Evolutionary conservation across 2,113 vertebrate species (phyloP), one percentile per base, ranked within the genome.

Genomic region (Neogale vison): DNA sequence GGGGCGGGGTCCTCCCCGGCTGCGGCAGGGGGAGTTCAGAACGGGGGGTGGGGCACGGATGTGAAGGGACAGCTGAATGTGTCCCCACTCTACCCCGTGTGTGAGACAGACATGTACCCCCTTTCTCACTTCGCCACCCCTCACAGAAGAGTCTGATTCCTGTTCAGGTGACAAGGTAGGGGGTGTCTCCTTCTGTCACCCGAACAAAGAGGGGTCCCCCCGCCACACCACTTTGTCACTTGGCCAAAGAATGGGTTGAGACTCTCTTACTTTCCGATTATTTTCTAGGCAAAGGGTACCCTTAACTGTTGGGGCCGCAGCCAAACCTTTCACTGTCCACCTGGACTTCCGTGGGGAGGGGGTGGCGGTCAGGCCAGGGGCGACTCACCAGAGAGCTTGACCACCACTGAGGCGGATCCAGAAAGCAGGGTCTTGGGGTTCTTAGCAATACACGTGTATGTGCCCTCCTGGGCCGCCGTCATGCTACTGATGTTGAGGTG

Each of bases 381-480:
- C 0, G 0, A 97, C 98, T 98, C 96, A 98, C 98, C 98, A 0
- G 97, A 76, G 47, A 98, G 97, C 89, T 95, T 98, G 88, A 98
- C 96, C 81, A 98, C 97, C 90, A 98, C 98, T 0, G 97, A 98
- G 92, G 98, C 98, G 0, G 98, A 98, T 8, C 97, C 98, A 0
- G 98, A 98, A 6, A 98, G 95, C 96, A 98, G 93, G 36, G 98
- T 98, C 95, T 96, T 98, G 92, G 97, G 11, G 85, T 98, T 98
- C 94, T 98, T 98, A 1, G 69, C 97, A 3, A 98, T 97, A 2
- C 98, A 98, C 0, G 98, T 98, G 94, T 98, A 98, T 0, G 98
- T 97, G 71, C 98, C 98, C 95, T 98, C 97, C 13, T 97, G 97
- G 85, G 96, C 67, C 0, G 94, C 82, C 0, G 94, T 88, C 98